phyloP scores from a whole-genome alignment of 2,797 vertebrate species.

The Argya squamiceps region DNA sequence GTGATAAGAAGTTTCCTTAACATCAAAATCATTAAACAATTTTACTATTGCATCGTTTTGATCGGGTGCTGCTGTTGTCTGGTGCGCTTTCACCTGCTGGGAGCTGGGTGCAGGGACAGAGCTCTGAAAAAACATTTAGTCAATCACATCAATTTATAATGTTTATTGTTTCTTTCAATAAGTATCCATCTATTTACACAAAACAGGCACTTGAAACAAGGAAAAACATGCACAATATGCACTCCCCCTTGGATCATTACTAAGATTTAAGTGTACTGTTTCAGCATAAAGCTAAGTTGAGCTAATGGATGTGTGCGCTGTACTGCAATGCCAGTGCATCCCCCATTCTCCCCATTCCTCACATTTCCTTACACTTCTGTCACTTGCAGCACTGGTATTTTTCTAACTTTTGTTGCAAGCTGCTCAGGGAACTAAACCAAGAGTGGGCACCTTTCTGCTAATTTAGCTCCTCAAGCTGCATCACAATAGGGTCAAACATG shows the following conservation, averaged over 20 bases:
- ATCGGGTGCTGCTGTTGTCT: constrained; percentile 83
- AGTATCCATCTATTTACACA: neutral
- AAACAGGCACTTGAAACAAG: neutral
- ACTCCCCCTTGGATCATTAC: neutral
- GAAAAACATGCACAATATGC: neutral
- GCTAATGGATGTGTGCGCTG: neutral
- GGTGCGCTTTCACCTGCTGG: constrained; percentile 87
- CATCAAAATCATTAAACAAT: constrained; percentile 89
- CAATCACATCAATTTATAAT: neutral
- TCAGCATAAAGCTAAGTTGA: neutral
- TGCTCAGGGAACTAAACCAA: neutral
- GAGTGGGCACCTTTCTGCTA: neutral
- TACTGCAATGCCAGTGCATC: neutral
- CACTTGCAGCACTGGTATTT: neutral
- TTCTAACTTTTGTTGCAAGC: neutral
- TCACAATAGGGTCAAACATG: neutral
- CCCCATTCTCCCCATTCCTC: neutral
- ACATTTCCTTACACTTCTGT: neutral
- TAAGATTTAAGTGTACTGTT: neutral
- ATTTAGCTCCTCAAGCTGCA: neutral
- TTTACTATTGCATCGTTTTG: constrained; percentile 89
- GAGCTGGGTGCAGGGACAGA: constrained; percentile 78
- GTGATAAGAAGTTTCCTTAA: constrained; percentile 97
- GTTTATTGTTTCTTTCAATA: neutral
- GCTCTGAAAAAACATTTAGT: constrained; percentile 80